Evolutionary conservation across 1,140 invertebrate species (phyloP), one percentile per base, ranked within the genome.

Genomic region (Plectrocnemia conspersa): DNA sequence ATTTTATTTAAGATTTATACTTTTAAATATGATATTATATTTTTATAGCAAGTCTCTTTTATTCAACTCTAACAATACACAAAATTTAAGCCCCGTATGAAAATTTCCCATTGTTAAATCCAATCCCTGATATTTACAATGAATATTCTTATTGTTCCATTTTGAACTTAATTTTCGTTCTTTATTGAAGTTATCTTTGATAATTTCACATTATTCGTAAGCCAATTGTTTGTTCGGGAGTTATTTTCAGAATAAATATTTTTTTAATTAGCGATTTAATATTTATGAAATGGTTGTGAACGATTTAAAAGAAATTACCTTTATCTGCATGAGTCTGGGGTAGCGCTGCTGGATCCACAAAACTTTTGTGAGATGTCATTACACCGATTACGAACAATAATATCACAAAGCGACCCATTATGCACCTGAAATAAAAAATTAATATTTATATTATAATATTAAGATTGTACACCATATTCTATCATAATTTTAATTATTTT

Each of bases 291-390:
- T 29, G n/a, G n/a, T 46, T 24, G 16, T 15, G 15, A 5, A 21
- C 21, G 27, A 46, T 15, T 45, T 44, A 19, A 45, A 5, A 24
- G 9, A 3, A 46, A 46, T 55, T 11, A 59, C 58, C 58, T 25
- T 55, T 46, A 7, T 55, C 53, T 1, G 41, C 25, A 23, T 54
- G 53, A 11, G 45, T 18, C 41, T 52, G 47, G 3, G 52, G 57
- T 10, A 59, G 15, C 13, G 58, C 52, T 13, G 58, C 58, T 6
- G 53, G 48, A 22, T 52, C 50, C 7, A 59, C 58, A 23, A 59
- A 59, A 36, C 58, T 55, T n/a, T 44, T 48, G 10, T 59, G 58
- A 4, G 58, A 41, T 27, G 36, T 52, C 53, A 59, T 59, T 16
- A 54, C 52, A 15, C 46, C 29, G 11, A 44, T 11, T 35, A 32